Evolutionary conservation across 2,113 vertebrate species (phyloP), one percentile per base, ranked within the genome.

Genomic region (Nibea coibor): DNA sequence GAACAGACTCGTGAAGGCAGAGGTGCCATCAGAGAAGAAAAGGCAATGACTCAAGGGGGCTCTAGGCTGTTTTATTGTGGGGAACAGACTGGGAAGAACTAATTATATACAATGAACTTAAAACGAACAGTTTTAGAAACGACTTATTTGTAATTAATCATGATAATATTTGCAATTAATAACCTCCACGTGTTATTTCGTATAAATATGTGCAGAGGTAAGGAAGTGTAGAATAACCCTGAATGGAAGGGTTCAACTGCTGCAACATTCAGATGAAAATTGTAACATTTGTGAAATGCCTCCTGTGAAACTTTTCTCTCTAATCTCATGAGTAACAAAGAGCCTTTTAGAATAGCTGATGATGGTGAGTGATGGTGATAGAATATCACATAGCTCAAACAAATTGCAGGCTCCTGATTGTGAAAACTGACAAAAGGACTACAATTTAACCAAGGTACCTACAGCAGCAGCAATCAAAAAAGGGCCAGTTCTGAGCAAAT

Each of bases 1-100:
- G 72, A 50, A 64, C 42, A 68, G 71, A 75, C 72, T 85, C 78
- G 72, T 69, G 48, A 82, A 82, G 47, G 47, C 35, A 43, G 59
- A 74, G 61, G 51, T 14, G 11, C 81, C 68, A 87, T 82, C 84
- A 84, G 54, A 66, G 70, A 70, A 31, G 72, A 57, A 63, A 78
- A 9, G 51, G 45, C 69, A 80, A 81, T 64, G 53, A 17, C 64
- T 78, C 56, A 24, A 72, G 58, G 17, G 58, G 28, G 47, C 48
- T 82, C 31, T 12, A 3, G 56, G 68, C 71, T 47, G 61, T 43
- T 77, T 85, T 82, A 81, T 79, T 80, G 63, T 53, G 75, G 45
- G n/a, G 66, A 76, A 58, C 35, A 39, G 1, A 84, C 70, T 63
- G 22, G 70, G 58, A 72, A 20, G 14, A 57, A 75, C 42, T 73